Evolutionary conservation across 2,888 invertebrate genomes (phyloP).

Genomic region (Trypoxylon attenuatum): DNA sequence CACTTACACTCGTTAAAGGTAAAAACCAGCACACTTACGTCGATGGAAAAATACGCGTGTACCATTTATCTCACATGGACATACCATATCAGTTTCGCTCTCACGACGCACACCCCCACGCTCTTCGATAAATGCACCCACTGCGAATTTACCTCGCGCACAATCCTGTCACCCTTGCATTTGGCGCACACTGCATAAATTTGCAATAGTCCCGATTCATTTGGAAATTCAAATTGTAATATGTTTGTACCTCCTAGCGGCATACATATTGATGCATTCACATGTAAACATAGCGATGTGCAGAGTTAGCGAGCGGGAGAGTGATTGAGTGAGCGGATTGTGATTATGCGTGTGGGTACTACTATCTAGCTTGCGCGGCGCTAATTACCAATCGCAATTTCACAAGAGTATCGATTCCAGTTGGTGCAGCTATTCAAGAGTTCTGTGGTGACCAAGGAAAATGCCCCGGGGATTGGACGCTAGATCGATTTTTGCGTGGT

Average conservation of each 20-base stretch:
- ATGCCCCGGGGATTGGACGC: too few relatives aligned
- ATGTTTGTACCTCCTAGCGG: conserved; percentile 37
- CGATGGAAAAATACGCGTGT: conserved; percentile 23
- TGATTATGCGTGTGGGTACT: conserved; percentile 3
- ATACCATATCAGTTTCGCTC: conserved; percentile 49
- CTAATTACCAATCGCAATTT: conserved; percentile 32
- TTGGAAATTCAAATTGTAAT: conserved; percentile 55
- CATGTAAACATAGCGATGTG: neutral
- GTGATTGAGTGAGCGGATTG: neutral
- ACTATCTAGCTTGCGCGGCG: conserved; percentile 2
- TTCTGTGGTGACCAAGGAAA: too few relatives aligned
- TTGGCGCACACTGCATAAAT: conserved; percentile 48
- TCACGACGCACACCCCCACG: conserved; percentile 14
- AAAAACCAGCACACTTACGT: conserved; percentile 37
- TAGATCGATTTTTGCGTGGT: too few relatives aligned
- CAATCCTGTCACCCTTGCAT: conserved; percentile 21
- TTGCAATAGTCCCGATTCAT: conserved; percentile 46
- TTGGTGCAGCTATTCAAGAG: neutral
- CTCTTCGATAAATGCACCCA: conserved; percentile 52
- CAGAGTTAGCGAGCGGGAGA: too few relatives aligned
- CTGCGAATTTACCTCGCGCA: too few relatives aligned
- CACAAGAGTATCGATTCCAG: conserved; percentile 19
- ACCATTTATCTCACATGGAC: conserved; percentile 39
- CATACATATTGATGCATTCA: conserved; percentile 44
- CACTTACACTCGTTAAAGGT: conserved; percentile 16